These are phyloP conservation scores for Gracilinanus agilis DNA, from an alignment of 2,113 vertebrate genomes.

Conservation along the genomic window DNA sequence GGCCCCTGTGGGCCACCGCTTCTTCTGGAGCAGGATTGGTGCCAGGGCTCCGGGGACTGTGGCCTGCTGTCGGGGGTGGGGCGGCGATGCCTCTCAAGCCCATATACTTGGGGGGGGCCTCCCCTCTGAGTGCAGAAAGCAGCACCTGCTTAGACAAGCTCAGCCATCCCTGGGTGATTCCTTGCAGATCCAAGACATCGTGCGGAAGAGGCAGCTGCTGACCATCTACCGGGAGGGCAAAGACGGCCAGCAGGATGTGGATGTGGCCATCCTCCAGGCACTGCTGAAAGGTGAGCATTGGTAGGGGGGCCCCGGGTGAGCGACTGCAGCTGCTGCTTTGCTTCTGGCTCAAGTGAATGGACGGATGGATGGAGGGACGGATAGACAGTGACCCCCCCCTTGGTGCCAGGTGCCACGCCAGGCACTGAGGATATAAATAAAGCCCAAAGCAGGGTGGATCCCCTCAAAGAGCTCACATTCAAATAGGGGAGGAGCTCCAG, in stretches of 20 bases:
- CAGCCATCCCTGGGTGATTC: not conserved
- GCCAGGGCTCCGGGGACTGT: too few species aligned
- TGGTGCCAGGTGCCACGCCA: not conserved
- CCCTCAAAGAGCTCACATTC: not conserved
- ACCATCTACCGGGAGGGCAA: slow-evolving; percentile 92
- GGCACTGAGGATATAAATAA: not conserved
- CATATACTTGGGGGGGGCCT: too few species aligned
- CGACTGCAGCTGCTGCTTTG: too few species aligned
- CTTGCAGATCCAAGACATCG: slow-evolving; percentile 95
- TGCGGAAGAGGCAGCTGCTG: slow-evolving; percentile 89
- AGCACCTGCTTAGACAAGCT: rapidly evolving
- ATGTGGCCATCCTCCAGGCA: slow-evolving; percentile 96
- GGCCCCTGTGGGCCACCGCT: too few species aligned
- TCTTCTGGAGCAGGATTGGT: too few species aligned
- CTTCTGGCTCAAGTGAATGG: too few species aligned
- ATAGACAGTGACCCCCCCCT: too few species aligned
- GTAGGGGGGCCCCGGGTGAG: rapidly evolving
- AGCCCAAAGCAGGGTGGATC: not conserved
- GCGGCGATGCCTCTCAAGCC: too few species aligned
- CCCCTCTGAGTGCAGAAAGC: rapidly evolving
- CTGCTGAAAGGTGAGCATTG: slow-evolving; percentile 92
- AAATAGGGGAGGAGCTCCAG: not conserved
- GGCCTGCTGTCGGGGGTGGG: too few species aligned
- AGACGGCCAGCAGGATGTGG: slow-evolving; percentile 90
- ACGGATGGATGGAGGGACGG: too few species aligned